phyloP scores from a whole-genome alignment of 2,888 invertebrate species.

The Cosmopolites sordidus region DNA sequence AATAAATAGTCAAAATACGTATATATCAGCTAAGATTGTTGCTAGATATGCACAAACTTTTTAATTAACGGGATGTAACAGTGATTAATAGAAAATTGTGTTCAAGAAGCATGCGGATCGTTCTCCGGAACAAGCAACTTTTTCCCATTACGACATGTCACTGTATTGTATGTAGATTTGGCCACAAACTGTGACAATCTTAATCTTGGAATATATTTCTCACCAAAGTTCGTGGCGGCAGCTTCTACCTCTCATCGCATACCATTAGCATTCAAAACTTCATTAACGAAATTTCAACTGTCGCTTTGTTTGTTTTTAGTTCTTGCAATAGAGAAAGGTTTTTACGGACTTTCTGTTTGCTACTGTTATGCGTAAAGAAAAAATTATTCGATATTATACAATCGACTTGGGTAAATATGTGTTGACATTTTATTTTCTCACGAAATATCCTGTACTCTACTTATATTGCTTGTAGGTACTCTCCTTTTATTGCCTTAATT shows the following conservation, averaged over 20 bases:
- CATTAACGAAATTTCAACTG: conserved; percentile 18
- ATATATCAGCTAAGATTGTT: conserved; percentile 28
- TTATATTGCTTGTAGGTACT: no score
- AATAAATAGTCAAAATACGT: conserved; percentile 17
- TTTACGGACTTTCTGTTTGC: background rate
- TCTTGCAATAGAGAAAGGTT: conserved; percentile 4
- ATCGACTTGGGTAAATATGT: background rate
- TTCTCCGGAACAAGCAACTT: conserved; percentile 41
- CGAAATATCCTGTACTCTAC: background rate
- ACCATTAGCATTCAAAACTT: conserved; percentile 24
- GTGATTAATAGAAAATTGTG: conserved; percentile 48
- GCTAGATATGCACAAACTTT: conserved; percentile 45
- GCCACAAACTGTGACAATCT: conserved; percentile 50
- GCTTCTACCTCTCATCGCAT: conserved; percentile 20
- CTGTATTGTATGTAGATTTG: conserved; percentile 51
- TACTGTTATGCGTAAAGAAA: background rate
- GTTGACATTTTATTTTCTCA: background rate
- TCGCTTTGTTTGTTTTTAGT: conserved; percentile 13
- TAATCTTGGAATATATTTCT: conserved; percentile 38
- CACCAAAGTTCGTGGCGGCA: conserved; percentile 28
- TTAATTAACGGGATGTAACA: conserved; percentile 51
- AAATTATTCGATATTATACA: background rate
- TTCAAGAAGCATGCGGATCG: conserved; percentile 46
- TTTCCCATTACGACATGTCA: conserved; percentile 51
- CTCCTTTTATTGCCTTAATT: no score